Evolutionary conservation across 2,113 vertebrate genomes (phyloP).

Genomic region (Halichoerus grypus): DNA sequence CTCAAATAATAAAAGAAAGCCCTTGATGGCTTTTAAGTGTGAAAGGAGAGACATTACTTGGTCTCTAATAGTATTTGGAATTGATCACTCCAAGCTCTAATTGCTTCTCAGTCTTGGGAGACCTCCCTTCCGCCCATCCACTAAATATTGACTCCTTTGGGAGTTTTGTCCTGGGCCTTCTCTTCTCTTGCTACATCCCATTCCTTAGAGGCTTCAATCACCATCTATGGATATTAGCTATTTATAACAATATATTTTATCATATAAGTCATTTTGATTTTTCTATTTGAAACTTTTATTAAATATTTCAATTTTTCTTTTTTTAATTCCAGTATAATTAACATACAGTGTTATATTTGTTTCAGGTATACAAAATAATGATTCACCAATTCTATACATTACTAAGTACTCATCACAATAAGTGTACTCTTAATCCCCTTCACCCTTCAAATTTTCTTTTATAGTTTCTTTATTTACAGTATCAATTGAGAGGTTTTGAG

Average conservation of each 20-base stretch:
- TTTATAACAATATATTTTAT: neutral
- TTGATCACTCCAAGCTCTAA: neutral
- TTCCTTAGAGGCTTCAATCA: neutral
- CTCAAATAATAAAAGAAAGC: neutral
- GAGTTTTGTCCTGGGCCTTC: neutral
- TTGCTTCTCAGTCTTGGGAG: neutral
- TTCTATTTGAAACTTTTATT: neutral
- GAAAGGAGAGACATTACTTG: neutral
- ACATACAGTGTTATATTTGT: neutral
- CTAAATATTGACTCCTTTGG: neutral
- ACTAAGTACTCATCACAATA: neutral
- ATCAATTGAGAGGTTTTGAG: neutral
- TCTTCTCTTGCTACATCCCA: neutral
- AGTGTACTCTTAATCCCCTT: neutral
- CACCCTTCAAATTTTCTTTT: neutral
- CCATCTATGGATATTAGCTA: neutral
- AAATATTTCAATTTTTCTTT: neutral
- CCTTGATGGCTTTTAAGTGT: neutral
- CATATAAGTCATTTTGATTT: neutral
- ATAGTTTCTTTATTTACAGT: neutral
- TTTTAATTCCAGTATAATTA: neutral
- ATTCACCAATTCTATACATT: neutral
- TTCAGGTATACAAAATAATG: neutral
- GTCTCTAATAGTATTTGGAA: neutral
- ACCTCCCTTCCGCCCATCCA: neutral